Conservation (phyloP, 2,888 invertebrate genomes). For the Eristalinus aeneus region DNA sequence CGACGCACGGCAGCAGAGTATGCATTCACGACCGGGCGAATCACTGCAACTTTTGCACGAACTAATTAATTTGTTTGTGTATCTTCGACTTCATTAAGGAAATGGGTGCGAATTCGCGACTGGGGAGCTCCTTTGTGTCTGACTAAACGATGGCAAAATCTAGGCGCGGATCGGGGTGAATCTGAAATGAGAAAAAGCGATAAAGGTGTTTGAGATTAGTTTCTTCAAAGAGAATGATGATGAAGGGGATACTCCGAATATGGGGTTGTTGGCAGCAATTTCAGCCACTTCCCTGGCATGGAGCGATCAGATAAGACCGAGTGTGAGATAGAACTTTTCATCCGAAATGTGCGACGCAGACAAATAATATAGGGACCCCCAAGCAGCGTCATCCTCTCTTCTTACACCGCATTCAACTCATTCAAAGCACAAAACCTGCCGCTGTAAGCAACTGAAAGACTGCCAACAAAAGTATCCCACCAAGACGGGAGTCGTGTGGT, state of each 20-base stretch:
- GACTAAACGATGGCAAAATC: constrained; percentile 14
- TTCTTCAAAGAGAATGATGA: background rate
- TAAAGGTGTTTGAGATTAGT: background rate
- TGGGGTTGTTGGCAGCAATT: no score
- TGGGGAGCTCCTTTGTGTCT: background rate
- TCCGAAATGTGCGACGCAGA: no score
- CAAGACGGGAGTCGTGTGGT: no score
- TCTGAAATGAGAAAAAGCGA: constrained; percentile 31
- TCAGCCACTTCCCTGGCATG: no score
- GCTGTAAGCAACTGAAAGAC: background rate
- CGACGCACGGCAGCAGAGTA: background rate
- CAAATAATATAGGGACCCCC: no score
- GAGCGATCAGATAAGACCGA: no score
- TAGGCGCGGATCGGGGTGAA: background rate
- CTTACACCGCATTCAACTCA: no score
- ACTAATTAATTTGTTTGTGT: constrained; percentile 13
- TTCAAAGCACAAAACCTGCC: background rate
- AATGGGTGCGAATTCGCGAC: constrained; percentile 23
- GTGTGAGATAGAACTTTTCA: no score
- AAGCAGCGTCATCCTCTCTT: no score
- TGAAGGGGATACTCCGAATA: background rate
- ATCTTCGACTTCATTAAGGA: constrained; percentile 41
- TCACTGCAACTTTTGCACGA: background rate
- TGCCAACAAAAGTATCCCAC: background rate
- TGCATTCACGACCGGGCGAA: background rate